Evolutionary conservation across 2,113 vertebrate species (phyloP).

Genomic region (Elaphurus davidianus): DNA sequence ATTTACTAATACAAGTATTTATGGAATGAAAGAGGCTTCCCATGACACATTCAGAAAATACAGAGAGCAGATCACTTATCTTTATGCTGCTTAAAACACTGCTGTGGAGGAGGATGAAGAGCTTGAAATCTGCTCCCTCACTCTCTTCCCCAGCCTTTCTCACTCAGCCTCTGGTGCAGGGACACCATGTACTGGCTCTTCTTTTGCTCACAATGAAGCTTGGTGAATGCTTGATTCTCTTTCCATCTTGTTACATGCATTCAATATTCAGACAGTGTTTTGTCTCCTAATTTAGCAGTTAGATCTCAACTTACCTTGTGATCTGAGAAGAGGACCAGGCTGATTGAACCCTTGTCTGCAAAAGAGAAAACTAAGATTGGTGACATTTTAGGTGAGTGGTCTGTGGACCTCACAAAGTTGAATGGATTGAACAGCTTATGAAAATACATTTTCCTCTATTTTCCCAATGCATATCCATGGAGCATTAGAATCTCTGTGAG

Average conservation of each 20-base stretch:
- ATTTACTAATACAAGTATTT: constrained; percentile 61
- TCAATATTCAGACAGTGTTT: background rate
- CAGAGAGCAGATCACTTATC: background rate
- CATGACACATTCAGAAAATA: background rate
- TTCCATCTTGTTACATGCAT: background rate
- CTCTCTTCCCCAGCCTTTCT: background rate
- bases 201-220: constrained; percentile 39
- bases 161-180: background rate
- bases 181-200: background rate
- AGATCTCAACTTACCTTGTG: background rate
- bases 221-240: constrained; percentile 28
- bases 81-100: background rate
- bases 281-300: background rate
- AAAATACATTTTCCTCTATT: background rate
- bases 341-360: background rate
- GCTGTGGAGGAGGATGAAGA: background rate
- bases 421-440: background rate
- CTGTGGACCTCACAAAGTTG: background rate
- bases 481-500: background rate
- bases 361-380: background rate
- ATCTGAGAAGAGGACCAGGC: background rate
- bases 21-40: constrained; percentile 30
- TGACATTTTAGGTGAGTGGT: background rate
- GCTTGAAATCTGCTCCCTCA: background rate
- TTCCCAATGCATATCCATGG: accelerated